Percentiles rank a stretch among this genome's conserved stretches.
phyloP scores from a whole-genome alignment of 2,888 invertebrate genomes.

The Drosophila bunnanda region DNA sequence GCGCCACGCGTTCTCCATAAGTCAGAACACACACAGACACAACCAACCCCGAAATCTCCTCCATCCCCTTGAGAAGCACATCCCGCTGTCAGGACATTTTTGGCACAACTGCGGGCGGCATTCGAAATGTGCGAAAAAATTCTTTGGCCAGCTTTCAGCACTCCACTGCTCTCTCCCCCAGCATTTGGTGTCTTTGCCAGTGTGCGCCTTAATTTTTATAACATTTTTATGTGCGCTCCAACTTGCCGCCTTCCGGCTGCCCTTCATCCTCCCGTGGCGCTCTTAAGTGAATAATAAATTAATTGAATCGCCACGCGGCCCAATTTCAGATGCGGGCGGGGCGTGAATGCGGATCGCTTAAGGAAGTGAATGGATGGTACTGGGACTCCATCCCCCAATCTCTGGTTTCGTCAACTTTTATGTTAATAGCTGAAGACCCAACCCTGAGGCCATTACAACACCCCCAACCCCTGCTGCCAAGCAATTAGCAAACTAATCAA shows the following conservation, averaged over 20 bases:
- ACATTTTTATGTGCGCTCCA: constrained; percentile 71
- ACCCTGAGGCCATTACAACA: not conserved
- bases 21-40: not conserved
- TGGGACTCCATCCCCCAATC: constrained; percentile 8
- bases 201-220: constrained; percentile 75
- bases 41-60: not conserved
- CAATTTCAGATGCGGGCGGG: constrained; percentile 31
- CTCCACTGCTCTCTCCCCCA: not conserved
- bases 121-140: constrained; percentile 68
- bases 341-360: constrained; percentile 7
- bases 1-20: constrained; percentile 68
- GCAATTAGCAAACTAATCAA: constrained; percentile 63
- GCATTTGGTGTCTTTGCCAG: constrained; percentile 11
- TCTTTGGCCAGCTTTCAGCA: constrained; percentile 59
- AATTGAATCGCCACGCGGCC: constrained; percentile 77
- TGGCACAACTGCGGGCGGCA: constrained; percentile 55
- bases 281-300: constrained; percentile 80
- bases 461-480: not conserved
- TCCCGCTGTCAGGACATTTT: constrained; percentile 58
- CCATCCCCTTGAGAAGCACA: not conserved
- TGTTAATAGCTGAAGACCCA: constrained; percentile 60
- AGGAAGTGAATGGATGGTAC: constrained; percentile 3
- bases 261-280: constrained; percentile 35
- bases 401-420: constrained; percentile 59
- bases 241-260: not conserved